phyloP scores from a whole-genome alignment of 1,140 invertebrate species.

The Calephelis virginiensis region DNA sequence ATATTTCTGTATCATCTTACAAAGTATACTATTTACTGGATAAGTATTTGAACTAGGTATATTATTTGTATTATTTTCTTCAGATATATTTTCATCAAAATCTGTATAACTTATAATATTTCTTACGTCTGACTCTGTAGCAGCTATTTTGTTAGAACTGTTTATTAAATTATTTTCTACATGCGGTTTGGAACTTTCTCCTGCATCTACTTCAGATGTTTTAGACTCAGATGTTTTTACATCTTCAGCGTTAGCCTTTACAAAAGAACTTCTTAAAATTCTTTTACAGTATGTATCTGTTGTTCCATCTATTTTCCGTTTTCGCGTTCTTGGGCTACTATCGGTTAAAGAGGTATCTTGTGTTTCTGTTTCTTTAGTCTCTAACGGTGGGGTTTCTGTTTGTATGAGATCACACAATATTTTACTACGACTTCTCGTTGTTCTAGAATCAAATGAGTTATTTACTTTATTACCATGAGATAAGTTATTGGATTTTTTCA shows the following conservation, averaged over 20 bases:
- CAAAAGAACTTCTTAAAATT: conserved; percentile 45
- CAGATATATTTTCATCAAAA: background rate
- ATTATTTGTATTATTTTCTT: background rate
- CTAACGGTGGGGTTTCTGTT: background rate
- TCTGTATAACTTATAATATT: conserved; percentile 3
- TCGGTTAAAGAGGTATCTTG: background rate
- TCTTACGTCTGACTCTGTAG: background rate
- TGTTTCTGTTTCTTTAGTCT: background rate
- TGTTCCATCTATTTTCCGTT: conserved; percentile 16
- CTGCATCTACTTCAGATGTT: background rate
- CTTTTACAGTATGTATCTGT: conserved; percentile 37
- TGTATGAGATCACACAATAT: background rate
- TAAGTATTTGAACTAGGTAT: conserved; percentile 10
- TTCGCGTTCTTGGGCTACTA: background rate
- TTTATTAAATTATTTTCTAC: background rate
- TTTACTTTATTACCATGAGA: background rate
- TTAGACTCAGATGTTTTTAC: conserved; percentile 3
- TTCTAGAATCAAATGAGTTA: background rate
- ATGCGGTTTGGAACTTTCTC: background rate
- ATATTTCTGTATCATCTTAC: conserved; percentile 58
- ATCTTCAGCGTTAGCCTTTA: conserved; percentile 8
- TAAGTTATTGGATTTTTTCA: background rate
- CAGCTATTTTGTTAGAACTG: conserved; percentile 1
- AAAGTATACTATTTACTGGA: conserved; percentile 52
- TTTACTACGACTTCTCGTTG: conserved; percentile 7